Evolutionary conservation across 2,113 vertebrate species (phyloP).

Genomic region (Heterocephalus glaber): DNA sequence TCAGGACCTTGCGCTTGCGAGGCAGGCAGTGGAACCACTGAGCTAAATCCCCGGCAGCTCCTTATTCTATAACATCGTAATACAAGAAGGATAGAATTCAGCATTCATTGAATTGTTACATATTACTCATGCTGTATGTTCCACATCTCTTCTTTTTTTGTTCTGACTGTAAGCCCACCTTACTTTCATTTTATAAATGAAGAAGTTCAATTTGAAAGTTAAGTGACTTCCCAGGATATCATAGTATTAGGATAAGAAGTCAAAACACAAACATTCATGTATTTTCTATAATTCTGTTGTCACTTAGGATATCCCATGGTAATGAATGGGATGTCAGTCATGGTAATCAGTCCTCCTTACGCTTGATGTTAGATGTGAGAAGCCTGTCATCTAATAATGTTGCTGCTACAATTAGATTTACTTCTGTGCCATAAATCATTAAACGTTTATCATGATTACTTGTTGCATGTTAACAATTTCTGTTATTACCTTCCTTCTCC

Average conservation of each 20-base stretch:
- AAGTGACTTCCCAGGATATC: not conserved
- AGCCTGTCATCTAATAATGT: not conserved
- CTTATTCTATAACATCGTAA: not conserved
- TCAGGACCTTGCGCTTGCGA: too few relatives aligned
- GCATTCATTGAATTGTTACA: not conserved
- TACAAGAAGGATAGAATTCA: not conserved
- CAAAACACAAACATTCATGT: not conserved
- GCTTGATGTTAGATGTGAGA: not conserved
- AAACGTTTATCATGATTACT: not conserved
- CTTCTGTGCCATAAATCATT: not conserved
- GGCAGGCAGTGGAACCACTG: too few relatives aligned
- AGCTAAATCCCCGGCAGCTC: too few relatives aligned
- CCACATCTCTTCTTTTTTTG: not conserved
- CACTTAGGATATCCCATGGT: not conserved
- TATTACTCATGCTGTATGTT: not conserved
- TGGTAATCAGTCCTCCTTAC: not conserved
- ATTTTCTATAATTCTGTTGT: not conserved
- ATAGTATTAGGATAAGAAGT: not conserved
- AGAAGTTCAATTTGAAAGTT: conserved; percentile 4
- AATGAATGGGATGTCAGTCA: not conserved
- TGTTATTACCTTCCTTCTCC: not conserved
- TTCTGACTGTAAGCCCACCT: not conserved
- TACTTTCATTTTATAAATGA: not conserved
- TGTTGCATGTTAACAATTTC: not conserved
- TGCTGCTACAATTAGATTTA: not conserved